phyloP scores from a whole-genome alignment of 1,140 invertebrate species.

The Brachystomella parvula region DNA sequence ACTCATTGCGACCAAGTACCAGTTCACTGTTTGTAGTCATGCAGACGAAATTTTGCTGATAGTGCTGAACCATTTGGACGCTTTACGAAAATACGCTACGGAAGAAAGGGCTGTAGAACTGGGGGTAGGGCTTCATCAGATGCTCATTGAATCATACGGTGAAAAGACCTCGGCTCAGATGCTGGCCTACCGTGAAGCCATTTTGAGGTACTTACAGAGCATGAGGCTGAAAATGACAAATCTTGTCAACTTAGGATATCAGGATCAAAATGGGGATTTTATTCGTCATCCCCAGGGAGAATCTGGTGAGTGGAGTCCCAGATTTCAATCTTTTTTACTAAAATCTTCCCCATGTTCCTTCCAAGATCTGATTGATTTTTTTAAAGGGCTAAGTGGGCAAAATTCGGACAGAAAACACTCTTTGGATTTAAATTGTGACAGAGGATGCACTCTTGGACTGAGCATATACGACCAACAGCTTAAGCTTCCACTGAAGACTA shows the following conservation, averaged over 20 bases:
- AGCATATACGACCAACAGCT: slow-evolving; percentile 28
- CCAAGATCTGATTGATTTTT: slow-evolving; percentile 3
- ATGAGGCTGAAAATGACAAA: slow-evolving; percentile 37
- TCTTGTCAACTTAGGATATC: slow-evolving; percentile 31
- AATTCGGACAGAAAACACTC: background rate
- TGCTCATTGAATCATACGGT: slow-evolving; percentile 10
- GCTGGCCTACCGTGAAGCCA: slow-evolving; percentile 24
- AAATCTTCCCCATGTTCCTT: background rate
- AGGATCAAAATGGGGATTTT: slow-evolving; percentile 30
- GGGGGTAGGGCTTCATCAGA: slow-evolving; percentile 9
- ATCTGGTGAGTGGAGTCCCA: slow-evolving; percentile 18
- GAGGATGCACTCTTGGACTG: slow-evolving; percentile 22
- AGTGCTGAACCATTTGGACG: slow-evolving; percentile 35
- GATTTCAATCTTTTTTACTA: background rate
- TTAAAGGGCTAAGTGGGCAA: background rate
- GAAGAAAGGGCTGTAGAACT: slow-evolving; percentile 19
- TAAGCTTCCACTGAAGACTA: background rate
- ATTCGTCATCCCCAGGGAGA: slow-evolving; percentile 23
- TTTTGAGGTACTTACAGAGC: slow-evolving; percentile 29
- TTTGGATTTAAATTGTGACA: slow-evolving; percentile 16
- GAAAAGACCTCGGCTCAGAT: slow-evolving; percentile 26
- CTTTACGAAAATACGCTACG: slow-evolving; percentile 23
- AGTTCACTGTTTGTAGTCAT: slow-evolving; percentile 31
- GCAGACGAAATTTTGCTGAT: slow-evolving; percentile 33
- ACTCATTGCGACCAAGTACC: slow-evolving; percentile 35